phyloP scores from a whole-genome alignment of 2,113 vertebrate species.

The Morone chrysops region DNA sequence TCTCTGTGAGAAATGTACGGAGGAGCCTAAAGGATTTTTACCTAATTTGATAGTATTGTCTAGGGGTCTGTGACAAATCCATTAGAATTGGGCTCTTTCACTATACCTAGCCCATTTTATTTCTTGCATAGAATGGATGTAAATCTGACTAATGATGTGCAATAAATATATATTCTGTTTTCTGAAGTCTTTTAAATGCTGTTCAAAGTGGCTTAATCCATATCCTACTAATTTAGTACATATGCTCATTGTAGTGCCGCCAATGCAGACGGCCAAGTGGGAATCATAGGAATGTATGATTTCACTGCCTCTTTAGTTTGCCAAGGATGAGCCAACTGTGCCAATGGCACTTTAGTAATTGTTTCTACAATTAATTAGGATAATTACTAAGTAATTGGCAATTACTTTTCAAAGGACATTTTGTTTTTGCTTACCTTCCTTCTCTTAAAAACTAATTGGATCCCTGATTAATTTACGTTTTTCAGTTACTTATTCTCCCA shows the following conservation, averaged over 20 bases:
- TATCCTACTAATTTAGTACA: slow-evolving; percentile 63
- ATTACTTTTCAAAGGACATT: background rate
- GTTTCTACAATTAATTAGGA: slow-evolving; percentile 8
- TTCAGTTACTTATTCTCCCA: background rate
- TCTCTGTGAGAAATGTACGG: slow-evolving; percentile 5
- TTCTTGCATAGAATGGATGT: background rate
- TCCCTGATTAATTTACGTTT: slow-evolving; percentile 7
- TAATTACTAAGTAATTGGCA: background rate
- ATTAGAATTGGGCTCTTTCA: background rate
- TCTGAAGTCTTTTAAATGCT: slow-evolving; percentile 26
- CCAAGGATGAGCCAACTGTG: slow-evolving; percentile 68
- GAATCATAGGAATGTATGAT: slow-evolving; percentile 75
- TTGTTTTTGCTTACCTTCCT: background rate
- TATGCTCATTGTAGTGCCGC: slow-evolving; percentile 48
- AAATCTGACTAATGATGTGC: slow-evolving; percentile 1
- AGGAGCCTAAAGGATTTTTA: background rate
- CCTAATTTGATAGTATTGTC: slow-evolving; percentile 38
- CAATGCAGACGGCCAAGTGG: slow-evolving; percentile 55
- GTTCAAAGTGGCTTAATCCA: slow-evolving; percentile 21
- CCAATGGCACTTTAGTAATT: slow-evolving; percentile 19
- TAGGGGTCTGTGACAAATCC: background rate
- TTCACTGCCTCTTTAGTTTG: slow-evolving; percentile 61
- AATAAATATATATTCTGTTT: slow-evolving; percentile 14
- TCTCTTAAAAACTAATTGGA: background rate
- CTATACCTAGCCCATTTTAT: background rate